Conservation (phyloP, 92 coral and sea anemone genomes). For the Palythoa grandis region DNA sequence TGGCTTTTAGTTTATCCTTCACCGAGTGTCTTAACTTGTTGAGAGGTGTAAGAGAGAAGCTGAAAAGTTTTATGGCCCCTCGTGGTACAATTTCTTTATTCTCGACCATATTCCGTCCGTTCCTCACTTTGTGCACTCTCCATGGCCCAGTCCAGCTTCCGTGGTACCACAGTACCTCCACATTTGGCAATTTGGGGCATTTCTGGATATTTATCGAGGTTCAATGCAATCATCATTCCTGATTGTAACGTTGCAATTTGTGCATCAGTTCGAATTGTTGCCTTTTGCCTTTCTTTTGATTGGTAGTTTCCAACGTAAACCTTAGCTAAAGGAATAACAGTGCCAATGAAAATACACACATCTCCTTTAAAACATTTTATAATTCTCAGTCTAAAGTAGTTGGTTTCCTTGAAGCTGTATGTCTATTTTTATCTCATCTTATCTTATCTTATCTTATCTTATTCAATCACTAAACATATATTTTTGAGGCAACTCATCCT, state of each 20-base stretch:
- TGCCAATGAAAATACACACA: background rate
- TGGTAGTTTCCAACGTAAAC: conserved; percentile 5
- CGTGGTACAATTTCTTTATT: conserved; percentile 14
- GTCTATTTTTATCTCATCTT: background rate
- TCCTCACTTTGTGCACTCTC: conserved; percentile 18
- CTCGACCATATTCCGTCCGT: conserved; percentile 28
- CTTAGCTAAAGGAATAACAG: background rate
- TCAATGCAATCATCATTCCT: conserved; percentile 29
- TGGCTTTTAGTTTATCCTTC: conserved; percentile 29
- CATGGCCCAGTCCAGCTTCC: conserved; percentile 36
- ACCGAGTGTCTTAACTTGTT: conserved; percentile 22
- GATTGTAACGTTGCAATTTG: background rate
- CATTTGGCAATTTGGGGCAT: conserved; percentile 32
- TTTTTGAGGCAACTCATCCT: too few species aligned
- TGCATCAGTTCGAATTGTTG: background rate
- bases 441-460: too few species aligned
- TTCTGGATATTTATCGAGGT: conserved; percentile 34
- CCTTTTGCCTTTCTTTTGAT: background rate
- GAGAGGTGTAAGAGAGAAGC: conserved; percentile 21
- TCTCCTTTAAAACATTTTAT: background rate
- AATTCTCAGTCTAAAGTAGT: background rate
- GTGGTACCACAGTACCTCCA: conserved; percentile 34
- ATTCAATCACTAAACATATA: too few species aligned
- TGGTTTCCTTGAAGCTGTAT: background rate
- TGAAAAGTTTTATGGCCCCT: conserved; percentile 12